phyloP scores from a whole-genome alignment of 2,797 vertebrate species.

The Yasuhikotakia modesta region DNA sequence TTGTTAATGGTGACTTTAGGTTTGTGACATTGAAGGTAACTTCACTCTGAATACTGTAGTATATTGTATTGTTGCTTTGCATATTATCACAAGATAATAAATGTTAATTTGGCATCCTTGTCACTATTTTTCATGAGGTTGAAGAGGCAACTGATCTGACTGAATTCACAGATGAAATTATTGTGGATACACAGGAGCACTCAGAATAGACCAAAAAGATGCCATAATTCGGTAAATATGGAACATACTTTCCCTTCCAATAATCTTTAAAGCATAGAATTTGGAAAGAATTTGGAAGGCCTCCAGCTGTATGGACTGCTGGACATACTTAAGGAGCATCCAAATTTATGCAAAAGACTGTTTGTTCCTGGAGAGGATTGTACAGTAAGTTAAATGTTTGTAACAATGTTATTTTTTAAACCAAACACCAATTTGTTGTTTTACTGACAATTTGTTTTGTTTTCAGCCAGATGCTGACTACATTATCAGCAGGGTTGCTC shows the following conservation, averaged over 20 bases:
- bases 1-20: neutral
- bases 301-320: conserved; percentile 15
- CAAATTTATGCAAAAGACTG: conserved; percentile 6
- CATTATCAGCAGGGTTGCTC: conserved; percentile 13
- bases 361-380: conserved; percentile 24
- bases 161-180: neutral
- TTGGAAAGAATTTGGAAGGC: neutral
- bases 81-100: neutral
- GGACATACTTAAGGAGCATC: conserved; percentile 2
- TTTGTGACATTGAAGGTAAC: neutral
- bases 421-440: conserved; percentile 23
- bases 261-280: neutral
- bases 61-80: neutral
- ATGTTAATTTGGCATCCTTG: neutral
- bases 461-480: conserved; percentile 14
- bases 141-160: neutral
- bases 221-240: neutral
- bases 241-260: neutral
- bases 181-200: neutral
- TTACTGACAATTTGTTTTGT: conserved; percentile 8
- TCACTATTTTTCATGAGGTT: neutral
- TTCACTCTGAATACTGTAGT: neutral
- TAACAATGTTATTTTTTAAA: neutral
- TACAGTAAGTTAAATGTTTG: conserved; percentile 11
- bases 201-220: neutral